Conservation (phyloP, 2,888 invertebrate genomes). For the Parnassius orleans region DNA sequence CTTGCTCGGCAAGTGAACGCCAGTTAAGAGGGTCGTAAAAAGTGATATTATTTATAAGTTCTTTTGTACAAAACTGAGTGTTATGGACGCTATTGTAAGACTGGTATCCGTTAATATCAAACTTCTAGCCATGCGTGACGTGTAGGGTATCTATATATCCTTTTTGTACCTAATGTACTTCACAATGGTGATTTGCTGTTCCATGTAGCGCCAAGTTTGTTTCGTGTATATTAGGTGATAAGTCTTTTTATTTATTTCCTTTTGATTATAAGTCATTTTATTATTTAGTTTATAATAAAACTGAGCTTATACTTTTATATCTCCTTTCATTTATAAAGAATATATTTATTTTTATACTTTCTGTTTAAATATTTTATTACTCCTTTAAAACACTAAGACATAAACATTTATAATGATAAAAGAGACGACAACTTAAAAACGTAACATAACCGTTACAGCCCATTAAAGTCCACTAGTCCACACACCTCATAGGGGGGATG, state of each 20-base stretch:
- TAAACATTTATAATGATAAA: no score
- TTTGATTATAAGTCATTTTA: constrained; percentile 56
- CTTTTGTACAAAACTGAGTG: constrained; percentile 70
- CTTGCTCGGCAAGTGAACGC: constrained; percentile 91
- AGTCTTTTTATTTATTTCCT: constrained; percentile 71
- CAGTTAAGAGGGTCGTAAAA: constrained; percentile 41
- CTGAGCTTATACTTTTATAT: constrained; percentile 38
- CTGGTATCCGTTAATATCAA: constrained; percentile 50
- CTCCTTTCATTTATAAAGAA: constrained; percentile 29
- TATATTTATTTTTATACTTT: constrained; percentile 7
- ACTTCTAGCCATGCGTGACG: constrained; percentile 55
- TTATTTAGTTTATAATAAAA: constrained; percentile 66
- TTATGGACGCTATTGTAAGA: constrained; percentile 64
- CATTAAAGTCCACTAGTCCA: no score
- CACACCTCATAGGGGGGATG: no score
- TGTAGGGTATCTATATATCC: constrained; percentile 39
- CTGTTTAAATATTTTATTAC: constrained; percentile 10
- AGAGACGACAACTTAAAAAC: no score
- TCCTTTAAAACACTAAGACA: no score
- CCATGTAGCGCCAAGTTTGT: constrained; percentile 66
- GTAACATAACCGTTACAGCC: no score
- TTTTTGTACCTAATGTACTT: constrained; percentile 37
- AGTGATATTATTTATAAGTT: constrained; percentile 77
- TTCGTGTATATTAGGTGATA: constrained; percentile 62
- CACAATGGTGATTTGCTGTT: constrained; percentile 46